Evolutionary conservation across 2,113 vertebrate species (phyloP).

Genomic region (Amphilophus citrinellus): DNA sequence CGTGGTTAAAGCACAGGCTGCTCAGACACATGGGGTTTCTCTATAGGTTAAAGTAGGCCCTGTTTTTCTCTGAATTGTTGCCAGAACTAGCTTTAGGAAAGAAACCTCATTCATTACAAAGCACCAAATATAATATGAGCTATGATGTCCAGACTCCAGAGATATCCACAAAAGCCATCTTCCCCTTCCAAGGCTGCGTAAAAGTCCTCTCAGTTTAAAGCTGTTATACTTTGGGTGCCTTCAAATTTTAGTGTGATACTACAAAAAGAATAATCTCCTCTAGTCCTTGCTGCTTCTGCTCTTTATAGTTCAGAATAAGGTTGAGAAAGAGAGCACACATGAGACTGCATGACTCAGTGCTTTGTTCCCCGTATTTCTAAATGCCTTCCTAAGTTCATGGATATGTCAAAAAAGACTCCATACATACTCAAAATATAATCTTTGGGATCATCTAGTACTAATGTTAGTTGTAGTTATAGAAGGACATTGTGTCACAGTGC

Average conservation of each 20-base stretch:
- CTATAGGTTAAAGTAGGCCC: not conserved
- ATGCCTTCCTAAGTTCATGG: not conserved
- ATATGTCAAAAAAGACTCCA: not conserved
- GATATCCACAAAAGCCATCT: not conserved
- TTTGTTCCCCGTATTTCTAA: not conserved
- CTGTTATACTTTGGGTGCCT: not conserved
- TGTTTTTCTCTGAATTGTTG: conserved; percentile 18
- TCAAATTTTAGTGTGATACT: not conserved
- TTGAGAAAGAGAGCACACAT: fast-evolving
- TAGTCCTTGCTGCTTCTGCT: not conserved
- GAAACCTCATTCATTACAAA: not conserved
- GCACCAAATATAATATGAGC: not conserved
- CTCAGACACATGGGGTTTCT: not conserved
- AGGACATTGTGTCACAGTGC: not conserved
- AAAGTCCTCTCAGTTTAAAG: not conserved
- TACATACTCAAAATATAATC: not conserved
- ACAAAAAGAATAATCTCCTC: not conserved
- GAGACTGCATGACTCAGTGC: conserved; percentile 21
- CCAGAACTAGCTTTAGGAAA: not conserved
- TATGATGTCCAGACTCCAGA: not conserved
- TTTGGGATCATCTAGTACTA: not conserved
- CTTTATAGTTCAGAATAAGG: not conserved
- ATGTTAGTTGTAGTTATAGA: not conserved
- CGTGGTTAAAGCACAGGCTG: not conserved
- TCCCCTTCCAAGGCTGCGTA: not conserved